phyloP scores from a whole-genome alignment of 2,113 vertebrate species.

The Synchiropus splendidus region DNA sequence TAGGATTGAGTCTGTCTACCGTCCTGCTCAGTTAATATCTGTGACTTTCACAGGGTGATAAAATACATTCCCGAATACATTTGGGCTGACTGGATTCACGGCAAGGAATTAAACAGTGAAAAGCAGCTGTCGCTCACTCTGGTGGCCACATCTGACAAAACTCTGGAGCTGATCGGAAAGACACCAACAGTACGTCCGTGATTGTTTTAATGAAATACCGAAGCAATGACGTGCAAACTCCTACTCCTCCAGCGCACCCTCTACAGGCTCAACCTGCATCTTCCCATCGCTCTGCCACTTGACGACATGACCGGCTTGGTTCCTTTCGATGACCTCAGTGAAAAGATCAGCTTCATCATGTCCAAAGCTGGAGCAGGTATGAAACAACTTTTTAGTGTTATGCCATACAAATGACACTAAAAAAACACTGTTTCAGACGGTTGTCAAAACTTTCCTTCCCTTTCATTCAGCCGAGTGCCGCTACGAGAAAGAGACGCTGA shows the following conservation, averaged over 20 bases:
- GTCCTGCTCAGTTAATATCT: too few relatives aligned
- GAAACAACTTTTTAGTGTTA: too few relatives aligned
- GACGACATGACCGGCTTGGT: slow-evolving; percentile 22
- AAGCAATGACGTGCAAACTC: not conserved
- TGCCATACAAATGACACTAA: not conserved
- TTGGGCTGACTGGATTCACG: slow-evolving; percentile 42
- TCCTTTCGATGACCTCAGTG: slow-evolving; percentile 17
- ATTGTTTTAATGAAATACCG: not conserved
- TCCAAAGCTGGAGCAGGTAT: slow-evolving; percentile 43
- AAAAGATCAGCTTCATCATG: slow-evolving; percentile 32
- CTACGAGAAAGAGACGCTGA: slow-evolving; percentile 33
- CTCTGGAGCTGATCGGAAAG: slow-evolving; percentile 57
- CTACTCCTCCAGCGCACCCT: slow-evolving; percentile 53
- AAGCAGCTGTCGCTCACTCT: slow-evolving; percentile 53
- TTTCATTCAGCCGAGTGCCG: slow-evolving; percentile 43
- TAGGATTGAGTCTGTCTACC: too few relatives aligned
- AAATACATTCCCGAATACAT: slow-evolving; percentile 41
- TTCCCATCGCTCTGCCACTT: slow-evolving; percentile 66
- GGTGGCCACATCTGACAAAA: slow-evolving; percentile 53
- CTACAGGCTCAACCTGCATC: slow-evolving; percentile 52
- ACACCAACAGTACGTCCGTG: slow-evolving; percentile 51
- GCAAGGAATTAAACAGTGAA: slow-evolving; percentile 40
- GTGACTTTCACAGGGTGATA: slow-evolving; percentile 49
- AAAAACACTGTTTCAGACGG: not conserved
- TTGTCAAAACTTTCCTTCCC: not conserved